phyloP scores from a whole-genome alignment of 2,797 vertebrate genomes.

The Arremon brunneinucha region DNA sequence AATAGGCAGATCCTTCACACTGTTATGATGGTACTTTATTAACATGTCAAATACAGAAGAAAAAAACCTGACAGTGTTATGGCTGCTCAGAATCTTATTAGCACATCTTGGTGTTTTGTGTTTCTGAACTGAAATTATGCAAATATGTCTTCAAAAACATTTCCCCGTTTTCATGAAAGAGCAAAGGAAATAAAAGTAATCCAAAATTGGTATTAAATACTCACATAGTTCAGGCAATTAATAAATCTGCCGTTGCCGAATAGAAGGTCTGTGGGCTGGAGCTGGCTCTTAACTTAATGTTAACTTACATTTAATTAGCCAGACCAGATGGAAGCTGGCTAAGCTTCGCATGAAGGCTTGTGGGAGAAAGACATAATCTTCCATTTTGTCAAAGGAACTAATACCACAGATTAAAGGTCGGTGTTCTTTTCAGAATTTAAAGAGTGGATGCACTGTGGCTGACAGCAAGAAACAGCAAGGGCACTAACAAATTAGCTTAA shows the following conservation, averaged over 20 bases:
- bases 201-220: constrained; percentile 48
- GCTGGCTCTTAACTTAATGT: constrained; percentile 30
- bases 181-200: constrained; percentile 58
- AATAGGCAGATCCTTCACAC: constrained; percentile 39
- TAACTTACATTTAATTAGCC: constrained; percentile 63
- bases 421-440: constrained; percentile 52
- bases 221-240: constrained; percentile 7
- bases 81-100: constrained; percentile 8
- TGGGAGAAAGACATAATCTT: constrained; percentile 50
- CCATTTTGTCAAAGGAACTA: constrained; percentile 61
- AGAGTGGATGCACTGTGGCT: neutral
- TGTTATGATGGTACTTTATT: neutral
- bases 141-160: constrained; percentile 58
- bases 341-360: constrained; percentile 48
- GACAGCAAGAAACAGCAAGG: constrained; percentile 5
- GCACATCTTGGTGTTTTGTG: constrained; percentile 7
- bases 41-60: constrained; percentile 3
- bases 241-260: constrained; percentile 3
- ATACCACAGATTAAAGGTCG: constrained; percentile 42
- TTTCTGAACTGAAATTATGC: constrained; percentile 61
- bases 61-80: neutral
- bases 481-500: constrained; percentile 13
- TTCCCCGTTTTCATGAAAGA: constrained; percentile 58
- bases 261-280: constrained; percentile 13
- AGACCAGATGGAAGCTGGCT: constrained; percentile 52